Evolutionary conservation across 2,113 vertebrate genomes (phyloP), one percentile per base, ranked within the genome.

Genomic region (Oncorhynchus tshawytscha): DNA sequence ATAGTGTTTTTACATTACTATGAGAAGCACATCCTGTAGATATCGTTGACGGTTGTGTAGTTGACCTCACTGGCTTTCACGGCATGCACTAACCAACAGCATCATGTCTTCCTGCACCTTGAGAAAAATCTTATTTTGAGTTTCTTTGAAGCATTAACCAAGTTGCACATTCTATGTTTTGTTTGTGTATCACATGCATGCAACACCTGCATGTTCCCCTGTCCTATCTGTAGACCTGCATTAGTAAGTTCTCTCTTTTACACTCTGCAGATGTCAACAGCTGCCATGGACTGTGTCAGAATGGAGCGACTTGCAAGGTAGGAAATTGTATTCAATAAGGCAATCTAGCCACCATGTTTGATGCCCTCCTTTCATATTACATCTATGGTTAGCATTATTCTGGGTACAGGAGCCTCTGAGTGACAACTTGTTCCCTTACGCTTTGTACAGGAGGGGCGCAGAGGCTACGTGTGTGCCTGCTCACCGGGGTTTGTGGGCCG

Each of bases 281-380:
- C 80, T 99, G 97, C 80, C 94, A 92, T 0, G 95, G 95, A 18
- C 97, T 97, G 88, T 99, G 97, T 89, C 95, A 95, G 87, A 95
- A 99, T 1, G 96, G 96, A 65, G 97, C 94, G 1, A 95, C 93
- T 71, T 99, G 97, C 86, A 95, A 96, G 95, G 97, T 98, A 88
- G 88, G 81, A 57, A 2, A 7, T 24, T 16, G n/a, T 24, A 22
- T 62, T 62, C 59, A 62, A 16, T 22, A 16, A 62, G 5, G 59
- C 59, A 13, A 62, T 49, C 59, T 62, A 16, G 59, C n/a, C 8
- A 62, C n/a, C 3, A 9, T 24, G 59, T 16, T 9, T 22, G n/a
- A 62, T 62, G n/a, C 18, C 16, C n/a, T 24, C 59, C 8, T 24
- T 62, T 62, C 59, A 2, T 22, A 62, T 62, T 9, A 16, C 7